These are phyloP conservation scores for Noctuana brunneofusca DNA, from an alignment of 2,888 invertebrate species.

Conservation along the genomic window DNA sequence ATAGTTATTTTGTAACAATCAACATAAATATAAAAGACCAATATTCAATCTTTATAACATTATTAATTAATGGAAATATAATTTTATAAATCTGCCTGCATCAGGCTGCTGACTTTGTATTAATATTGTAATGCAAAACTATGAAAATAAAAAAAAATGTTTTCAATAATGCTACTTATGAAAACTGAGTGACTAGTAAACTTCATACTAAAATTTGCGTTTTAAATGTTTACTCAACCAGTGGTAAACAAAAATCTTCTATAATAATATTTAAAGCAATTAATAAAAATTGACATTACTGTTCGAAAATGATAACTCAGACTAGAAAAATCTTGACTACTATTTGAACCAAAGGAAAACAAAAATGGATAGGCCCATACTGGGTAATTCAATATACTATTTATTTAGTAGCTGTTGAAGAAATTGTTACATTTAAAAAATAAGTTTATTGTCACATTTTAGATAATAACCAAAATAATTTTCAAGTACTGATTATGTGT, in stretches of 20 bases:
- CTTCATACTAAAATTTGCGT: neutral
- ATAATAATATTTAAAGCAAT: neutral
- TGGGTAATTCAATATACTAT: neutral
- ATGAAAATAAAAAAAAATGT: neutral
- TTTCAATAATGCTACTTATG: slow-evolving; percentile 1
- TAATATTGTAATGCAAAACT: neutral
- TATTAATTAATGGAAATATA: slow-evolving; percentile 14
- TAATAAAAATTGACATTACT: neutral
- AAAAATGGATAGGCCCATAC: neutral
- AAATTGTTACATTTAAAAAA: neutral
- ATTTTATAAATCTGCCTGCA: slow-evolving; percentile 6
- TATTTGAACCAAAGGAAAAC: neutral
- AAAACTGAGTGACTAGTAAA: slow-evolving; percentile 3
- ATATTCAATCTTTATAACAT: slow-evolving; percentile 13
- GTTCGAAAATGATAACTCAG: neutral
- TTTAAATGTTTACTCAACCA: neutral
- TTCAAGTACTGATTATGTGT: slow-evolving; percentile 19
- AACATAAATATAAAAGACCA: slow-evolving; percentile 28
- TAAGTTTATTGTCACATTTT: slow-evolving; percentile 7
- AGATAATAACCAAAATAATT: neutral
- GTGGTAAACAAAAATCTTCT: neutral
- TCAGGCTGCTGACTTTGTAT: neutral
- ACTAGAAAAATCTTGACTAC: slow-evolving; percentile 6
- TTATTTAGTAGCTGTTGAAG: neutral
- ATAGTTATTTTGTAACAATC: slow-evolving; percentile 23